Percentiles rank a stretch among this genome's conserved stretches.
Evolutionary conservation across 1,140 invertebrate genomes (phyloP).

Genomic region (Bombus cullumanus): DNA sequence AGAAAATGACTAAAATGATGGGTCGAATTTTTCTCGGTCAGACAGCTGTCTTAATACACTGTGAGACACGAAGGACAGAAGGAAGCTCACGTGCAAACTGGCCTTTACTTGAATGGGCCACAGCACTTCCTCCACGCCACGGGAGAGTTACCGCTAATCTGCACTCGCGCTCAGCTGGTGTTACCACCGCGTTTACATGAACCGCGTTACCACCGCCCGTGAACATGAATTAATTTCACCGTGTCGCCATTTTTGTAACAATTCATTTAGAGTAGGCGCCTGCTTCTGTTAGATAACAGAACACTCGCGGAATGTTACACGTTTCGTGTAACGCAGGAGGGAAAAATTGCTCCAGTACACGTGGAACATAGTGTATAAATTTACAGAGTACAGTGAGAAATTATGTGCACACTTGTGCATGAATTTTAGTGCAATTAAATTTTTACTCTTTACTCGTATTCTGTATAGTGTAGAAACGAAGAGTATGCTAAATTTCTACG

Average conservation of each 20-base stretch:
- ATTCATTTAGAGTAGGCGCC: not conserved
- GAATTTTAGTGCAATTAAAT: not conserved
- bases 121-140: constrained; percentile 52
- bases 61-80: not conserved
- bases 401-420: not conserved
- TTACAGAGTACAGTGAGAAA: not conserved
- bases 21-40: no score
- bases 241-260: not conserved
- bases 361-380: not conserved
- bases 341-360: not conserved
- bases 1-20: no score
- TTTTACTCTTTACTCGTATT: not conserved
- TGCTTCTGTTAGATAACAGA: not conserved
- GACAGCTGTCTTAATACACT: no score
- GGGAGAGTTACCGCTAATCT: constrained; percentile 72
- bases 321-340: not conserved
- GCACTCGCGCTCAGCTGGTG: constrained; percentile 63
- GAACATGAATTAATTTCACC: constrained; percentile 32
- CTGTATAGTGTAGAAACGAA: not conserved
- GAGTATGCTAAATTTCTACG: not conserved
- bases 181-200: constrained; percentile 56
- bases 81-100: constrained; percentile 60
- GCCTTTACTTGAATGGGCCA: constrained; percentile 69
- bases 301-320: not conserved
- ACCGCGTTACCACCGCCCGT: constrained; percentile 49